A percentile compares a stretch with the other conserved stretches of the same genome.
Conservation (phyloP, 2,888 invertebrate genomes). For the Tachystola acroxantha region DNA sequence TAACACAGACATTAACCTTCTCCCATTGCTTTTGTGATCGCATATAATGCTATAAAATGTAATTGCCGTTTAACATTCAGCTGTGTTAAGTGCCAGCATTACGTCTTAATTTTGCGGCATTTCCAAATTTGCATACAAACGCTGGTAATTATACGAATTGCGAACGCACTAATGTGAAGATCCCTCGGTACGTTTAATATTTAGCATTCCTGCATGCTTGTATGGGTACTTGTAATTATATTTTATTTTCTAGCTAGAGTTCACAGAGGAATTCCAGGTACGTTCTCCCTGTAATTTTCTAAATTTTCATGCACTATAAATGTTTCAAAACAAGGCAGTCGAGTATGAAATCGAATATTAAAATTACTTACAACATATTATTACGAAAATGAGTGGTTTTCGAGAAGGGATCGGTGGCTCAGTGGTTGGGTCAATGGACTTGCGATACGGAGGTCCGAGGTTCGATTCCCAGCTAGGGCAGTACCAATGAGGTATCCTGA, state of each 20-base stretch:
- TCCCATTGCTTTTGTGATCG: neutral
- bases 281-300: too few species aligned
- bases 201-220: neutral
- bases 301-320: too few species aligned
- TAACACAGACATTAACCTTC: neutral
- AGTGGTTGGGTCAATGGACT: too few species aligned
- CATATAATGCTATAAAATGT: conserved; percentile 6
- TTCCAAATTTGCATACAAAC: conserved; percentile 18
- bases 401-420: too few species aligned
- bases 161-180: conserved; percentile 12
- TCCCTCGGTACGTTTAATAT: neutral
- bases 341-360: too few species aligned
- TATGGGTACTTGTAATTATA: neutral
- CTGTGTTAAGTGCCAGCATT: conserved; percentile 13
- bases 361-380: too few species aligned
- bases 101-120: conserved; percentile 17
- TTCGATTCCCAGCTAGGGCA: too few species aligned
- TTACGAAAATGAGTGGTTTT: too few species aligned
- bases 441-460: too few species aligned
- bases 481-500: too few species aligned
- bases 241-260: neutral
- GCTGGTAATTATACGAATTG: conserved; percentile 17
- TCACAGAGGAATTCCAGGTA: too few species aligned
- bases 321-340: too few species aligned
- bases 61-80: conserved; percentile 13